Evolutionary conservation across 2,888 invertebrate species (phyloP).

Genomic region (Oscheius sp.): DNA sequence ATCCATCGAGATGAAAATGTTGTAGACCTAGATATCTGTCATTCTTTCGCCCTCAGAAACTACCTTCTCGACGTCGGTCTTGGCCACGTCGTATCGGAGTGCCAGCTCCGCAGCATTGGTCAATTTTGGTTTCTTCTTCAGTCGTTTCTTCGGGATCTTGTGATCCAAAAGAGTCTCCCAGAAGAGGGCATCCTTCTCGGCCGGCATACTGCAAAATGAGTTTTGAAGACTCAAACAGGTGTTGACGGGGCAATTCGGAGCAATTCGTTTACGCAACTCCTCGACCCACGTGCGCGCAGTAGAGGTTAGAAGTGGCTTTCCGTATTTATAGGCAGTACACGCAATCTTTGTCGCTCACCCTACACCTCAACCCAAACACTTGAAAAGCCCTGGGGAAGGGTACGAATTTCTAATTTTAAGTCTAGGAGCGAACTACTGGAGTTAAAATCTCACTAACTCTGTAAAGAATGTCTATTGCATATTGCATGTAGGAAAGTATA

Average conservation of each 20-base stretch:
- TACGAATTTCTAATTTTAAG: too few relatives aligned
- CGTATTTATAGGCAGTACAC: too few relatives aligned
- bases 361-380: too few relatives aligned
- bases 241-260: slow-evolving; percentile 6
- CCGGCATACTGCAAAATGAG: slow-evolving; percentile 46
- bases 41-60: not conserved
- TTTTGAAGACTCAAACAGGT: slow-evolving; percentile 15
- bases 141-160: slow-evolving; percentile 58
- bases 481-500: too few relatives aligned
- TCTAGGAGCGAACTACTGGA: too few relatives aligned
- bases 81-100: slow-evolving; percentile 48
- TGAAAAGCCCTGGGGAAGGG: too few relatives aligned
- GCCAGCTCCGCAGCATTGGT: slow-evolving; percentile 53
- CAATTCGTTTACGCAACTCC: slow-evolving; percentile 29
- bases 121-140: slow-evolving; percentile 55
- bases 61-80: slow-evolving; percentile 60
- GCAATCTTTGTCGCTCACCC: too few relatives aligned
- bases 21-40: slow-evolving; percentile 48
- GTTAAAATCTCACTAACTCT: too few relatives aligned
- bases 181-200: slow-evolving; percentile 59
- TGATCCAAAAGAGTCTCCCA: slow-evolving; percentile 61
- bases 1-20: slow-evolving; percentile 63
- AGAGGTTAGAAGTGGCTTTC: slow-evolving; percentile 5
- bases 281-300: slow-evolving; percentile 16
- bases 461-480: too few relatives aligned